phyloP scores from a whole-genome alignment of 1,140 invertebrate species.

The Drosophila guanche region DNA sequence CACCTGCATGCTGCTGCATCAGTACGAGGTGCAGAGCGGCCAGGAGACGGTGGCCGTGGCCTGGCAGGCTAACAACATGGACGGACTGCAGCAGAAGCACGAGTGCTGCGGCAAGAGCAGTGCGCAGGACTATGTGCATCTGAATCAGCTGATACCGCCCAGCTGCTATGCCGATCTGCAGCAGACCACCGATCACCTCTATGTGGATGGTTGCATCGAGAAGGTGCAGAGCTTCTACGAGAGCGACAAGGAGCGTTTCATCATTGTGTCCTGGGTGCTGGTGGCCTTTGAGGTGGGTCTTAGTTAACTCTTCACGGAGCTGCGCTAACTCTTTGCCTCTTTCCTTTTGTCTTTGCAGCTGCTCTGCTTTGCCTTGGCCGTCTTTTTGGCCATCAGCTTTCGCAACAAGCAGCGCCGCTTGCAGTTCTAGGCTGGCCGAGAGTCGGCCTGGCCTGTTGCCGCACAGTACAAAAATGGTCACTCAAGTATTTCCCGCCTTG shows the following conservation, averaged over 20 bases:
- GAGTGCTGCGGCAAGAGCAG: constrained; percentile 74
- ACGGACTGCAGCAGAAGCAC: constrained; percentile 63
- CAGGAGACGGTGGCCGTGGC: constrained; percentile 63
- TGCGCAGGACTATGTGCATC: constrained; percentile 70
- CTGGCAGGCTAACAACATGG: constrained; percentile 76
- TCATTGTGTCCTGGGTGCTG: constrained; percentile 69
- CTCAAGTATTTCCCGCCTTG: constrained; percentile 38
- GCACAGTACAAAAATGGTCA: constrained; percentile 60
- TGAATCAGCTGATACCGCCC: constrained; percentile 59
- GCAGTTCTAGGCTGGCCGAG: constrained; percentile 65
- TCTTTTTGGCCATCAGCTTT: constrained; percentile 73
- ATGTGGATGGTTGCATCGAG: constrained; percentile 62
- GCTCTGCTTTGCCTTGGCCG: constrained; percentile 60
- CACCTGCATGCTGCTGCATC: constrained; percentile 56
- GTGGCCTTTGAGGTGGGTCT: constrained; percentile 68
- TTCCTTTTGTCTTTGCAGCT: constrained; percentile 44
- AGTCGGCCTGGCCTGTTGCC: neutral
- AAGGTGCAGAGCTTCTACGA: constrained; percentile 71
- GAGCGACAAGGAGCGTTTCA: constrained; percentile 54
- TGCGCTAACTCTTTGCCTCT: constrained; percentile 2
- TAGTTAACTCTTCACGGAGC: neutral
- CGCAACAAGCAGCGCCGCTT: constrained; percentile 77
- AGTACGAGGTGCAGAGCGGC: constrained; percentile 50
- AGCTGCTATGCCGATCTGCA: constrained; percentile 68
- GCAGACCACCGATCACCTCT: constrained; percentile 51